Evolutionary conservation across 2,888 invertebrate species (phyloP).

Genomic region (Sinhomidia bicolor): DNA sequence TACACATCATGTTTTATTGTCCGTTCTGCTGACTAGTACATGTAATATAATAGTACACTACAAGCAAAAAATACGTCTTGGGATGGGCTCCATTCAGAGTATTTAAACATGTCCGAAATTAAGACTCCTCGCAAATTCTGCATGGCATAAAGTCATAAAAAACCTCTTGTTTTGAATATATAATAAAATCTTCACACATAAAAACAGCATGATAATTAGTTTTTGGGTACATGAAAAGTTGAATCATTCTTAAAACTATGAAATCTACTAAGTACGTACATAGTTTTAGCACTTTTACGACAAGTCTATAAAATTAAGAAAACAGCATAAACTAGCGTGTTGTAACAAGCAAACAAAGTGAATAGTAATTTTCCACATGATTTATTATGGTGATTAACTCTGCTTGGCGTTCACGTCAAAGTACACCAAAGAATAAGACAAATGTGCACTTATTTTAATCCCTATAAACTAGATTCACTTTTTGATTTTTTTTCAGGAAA

Average conservation of each 20-base stretch:
- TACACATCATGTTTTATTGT: not conserved
- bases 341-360: slow-evolving; percentile 18
- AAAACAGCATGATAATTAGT: too few relatives aligned
- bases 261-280: not conserved
- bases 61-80: not conserved
- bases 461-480: not conserved
- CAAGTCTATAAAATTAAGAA: too few relatives aligned
- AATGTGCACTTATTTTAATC: not conserved
- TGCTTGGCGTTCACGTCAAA: not conserved
- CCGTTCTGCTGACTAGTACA: not conserved
- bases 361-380: not conserved
- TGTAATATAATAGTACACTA: too few relatives aligned
- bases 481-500: slow-evolving; percentile 40
- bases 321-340: not conserved
- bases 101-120: not conserved
- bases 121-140: not conserved
- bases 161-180: not conserved
- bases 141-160: too few relatives aligned
- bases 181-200: too few relatives aligned
- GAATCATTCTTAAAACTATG: not conserved
- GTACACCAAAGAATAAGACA: not conserved
- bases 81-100: not conserved
- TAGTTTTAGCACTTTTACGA: not conserved
- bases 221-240: too few relatives aligned
- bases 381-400: slow-evolving; percentile 21